phyloP scores from a whole-genome alignment of 2,888 invertebrate genomes.

The Chymomyza fuscimana region DNA sequence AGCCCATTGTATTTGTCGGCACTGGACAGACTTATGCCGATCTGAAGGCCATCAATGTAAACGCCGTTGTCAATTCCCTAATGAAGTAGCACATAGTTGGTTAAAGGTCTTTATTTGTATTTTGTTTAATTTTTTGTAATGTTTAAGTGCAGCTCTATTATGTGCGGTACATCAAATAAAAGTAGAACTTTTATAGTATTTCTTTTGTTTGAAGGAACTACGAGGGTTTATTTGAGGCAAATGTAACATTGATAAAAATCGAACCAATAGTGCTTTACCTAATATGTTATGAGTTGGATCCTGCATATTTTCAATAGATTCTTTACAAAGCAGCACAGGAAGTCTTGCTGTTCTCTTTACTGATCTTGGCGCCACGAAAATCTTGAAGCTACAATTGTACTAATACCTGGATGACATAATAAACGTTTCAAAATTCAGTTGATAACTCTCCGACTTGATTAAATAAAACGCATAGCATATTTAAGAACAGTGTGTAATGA shows the following conservation, averaged over 20 bases:
- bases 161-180: neutral
- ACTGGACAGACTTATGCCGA: conserved; percentile 99
- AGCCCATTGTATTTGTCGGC: conserved; percentile 96
- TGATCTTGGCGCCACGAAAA: no score
- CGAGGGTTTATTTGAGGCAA: neutral
- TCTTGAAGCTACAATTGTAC: no score
- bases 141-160: neutral
- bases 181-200: neutral
- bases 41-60: conserved; percentile 96
- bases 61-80: conserved; percentile 96
- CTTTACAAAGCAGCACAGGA: no score
- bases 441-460: no score
- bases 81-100: conserved; percentile 85
- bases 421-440: no score
- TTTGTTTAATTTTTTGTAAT: conserved; percentile 3
- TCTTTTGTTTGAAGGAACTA: neutral
- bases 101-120: neutral
- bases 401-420: no score
- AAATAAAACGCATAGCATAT: no score
- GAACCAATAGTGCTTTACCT: no score
- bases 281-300: no score
- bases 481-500: no score
- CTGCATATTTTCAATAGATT: no score
- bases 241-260: neutral
- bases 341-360: no score